Conservation (phyloP, 2,797 vertebrate genomes). For the Forpus xanthops region DNA sequence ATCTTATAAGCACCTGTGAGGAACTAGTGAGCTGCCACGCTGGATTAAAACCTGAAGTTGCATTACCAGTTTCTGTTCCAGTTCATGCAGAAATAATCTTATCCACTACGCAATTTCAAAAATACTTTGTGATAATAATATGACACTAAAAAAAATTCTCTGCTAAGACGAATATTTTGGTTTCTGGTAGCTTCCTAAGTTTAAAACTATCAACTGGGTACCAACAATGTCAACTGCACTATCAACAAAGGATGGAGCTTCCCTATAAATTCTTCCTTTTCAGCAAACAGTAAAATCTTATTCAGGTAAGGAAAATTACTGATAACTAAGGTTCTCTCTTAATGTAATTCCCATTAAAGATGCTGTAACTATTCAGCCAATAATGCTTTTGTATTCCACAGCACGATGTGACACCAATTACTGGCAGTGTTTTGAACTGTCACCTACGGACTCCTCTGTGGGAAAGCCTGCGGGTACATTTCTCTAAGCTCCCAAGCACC, state of each 20-base stretch:
- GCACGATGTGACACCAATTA: background rate
- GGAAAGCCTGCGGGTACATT: background rate
- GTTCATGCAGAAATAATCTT: constrained; percentile 1
- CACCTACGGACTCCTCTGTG: background rate
- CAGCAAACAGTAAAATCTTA: background rate
- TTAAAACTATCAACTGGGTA: background rate
- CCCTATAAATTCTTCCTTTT: background rate
- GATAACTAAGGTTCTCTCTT: background rate
- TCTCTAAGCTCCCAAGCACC: background rate
- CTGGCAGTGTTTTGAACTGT: background rate
- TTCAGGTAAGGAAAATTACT: background rate
- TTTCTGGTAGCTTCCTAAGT: background rate
- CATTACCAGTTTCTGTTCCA: background rate
- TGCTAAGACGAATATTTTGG: background rate
- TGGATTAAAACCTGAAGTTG: background rate
- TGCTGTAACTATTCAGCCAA: background rate
- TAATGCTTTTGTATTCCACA: background rate
- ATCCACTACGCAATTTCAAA: background rate
- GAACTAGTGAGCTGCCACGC: background rate
- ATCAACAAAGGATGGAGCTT: background rate
- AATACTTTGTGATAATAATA: background rate
- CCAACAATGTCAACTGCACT: too few relatives aligned
- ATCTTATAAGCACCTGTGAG: background rate
- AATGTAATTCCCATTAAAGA: background rate
- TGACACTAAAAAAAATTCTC: background rate